A percentile compares a stretch with the other conserved stretches of the same genome.
These are phyloP conservation scores for Hemicentrotus pulcherrimus DNA, from an alignment of 35 echinoderm and acorn worm genomes.

Conservation along the genomic window DNA sequence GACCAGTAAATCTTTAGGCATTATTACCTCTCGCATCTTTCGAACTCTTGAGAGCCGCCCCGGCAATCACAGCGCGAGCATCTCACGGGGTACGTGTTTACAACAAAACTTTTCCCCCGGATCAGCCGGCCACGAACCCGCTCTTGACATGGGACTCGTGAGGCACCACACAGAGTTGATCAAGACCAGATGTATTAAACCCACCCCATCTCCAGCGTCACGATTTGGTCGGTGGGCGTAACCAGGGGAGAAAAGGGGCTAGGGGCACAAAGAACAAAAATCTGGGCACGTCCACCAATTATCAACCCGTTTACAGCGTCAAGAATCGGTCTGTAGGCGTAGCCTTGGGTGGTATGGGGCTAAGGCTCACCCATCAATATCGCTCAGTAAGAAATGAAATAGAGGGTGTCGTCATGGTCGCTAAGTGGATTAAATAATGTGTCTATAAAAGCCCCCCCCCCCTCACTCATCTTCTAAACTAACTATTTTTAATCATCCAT, in stretches of 20 bases:
- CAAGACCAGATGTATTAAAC: background rate
- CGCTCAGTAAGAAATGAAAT: too few relatives aligned
- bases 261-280: background rate
- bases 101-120: background rate
- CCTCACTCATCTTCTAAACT: too few relatives aligned
- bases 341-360: too few relatives aligned
- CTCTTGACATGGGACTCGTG: background rate
- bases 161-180: constrained; percentile 16
- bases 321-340: too few relatives aligned
- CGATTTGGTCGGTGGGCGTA: background rate
- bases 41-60: background rate
- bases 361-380: too few relatives aligned
- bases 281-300: too few relatives aligned
- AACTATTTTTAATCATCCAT: too few relatives aligned
- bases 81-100: constrained; percentile 8
- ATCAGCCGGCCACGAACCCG: background rate
- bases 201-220: background rate
- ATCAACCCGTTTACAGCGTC: too few relatives aligned
- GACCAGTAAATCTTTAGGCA: background rate
- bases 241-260: background rate
- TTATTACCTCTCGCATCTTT: background rate
- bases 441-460: too few relatives aligned
- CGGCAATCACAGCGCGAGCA: background rate
- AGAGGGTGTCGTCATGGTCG: too few relatives aligned
- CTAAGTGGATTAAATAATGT: too few relatives aligned